phyloP scores from a whole-genome alignment of 2,113 vertebrate species.

The Arizona elegans region DNA sequence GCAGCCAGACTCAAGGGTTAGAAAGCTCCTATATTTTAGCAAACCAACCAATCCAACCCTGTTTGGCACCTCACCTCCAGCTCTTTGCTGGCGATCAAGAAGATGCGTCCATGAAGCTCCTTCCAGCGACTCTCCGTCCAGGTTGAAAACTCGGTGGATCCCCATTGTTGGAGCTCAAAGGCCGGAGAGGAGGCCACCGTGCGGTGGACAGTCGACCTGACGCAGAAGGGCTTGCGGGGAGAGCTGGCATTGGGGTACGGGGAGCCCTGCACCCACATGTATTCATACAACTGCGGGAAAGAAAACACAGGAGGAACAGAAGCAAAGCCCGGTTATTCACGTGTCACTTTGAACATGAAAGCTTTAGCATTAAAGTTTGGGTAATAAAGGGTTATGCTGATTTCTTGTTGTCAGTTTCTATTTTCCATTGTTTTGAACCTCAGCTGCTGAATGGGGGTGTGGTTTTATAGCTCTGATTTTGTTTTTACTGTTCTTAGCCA shows the following conservation, averaged over 20 bases:
- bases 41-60: accelerated
- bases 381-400: neutral
- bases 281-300: slow-evolving; percentile 76
- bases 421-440: neutral
- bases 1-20: accelerated
- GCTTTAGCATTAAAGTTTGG: neutral
- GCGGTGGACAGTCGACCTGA: slow-evolving; percentile 73
- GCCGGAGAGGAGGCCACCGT: slow-evolving; percentile 83
- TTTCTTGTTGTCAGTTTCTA: neutral
- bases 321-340: too few relatives aligned
- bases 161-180: slow-evolving; percentile 82
- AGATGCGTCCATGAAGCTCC: slow-evolving; percentile 82
- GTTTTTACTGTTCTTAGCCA: neutral
- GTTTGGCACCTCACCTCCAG: slow-evolving; percentile 78
- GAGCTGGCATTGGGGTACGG: slow-evolving; percentile 68
- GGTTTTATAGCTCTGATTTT: neutral
- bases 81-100: slow-evolving; percentile 88
- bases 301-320: neutral
- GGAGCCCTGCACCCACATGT: slow-evolving; percentile 83
- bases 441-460: neutral
- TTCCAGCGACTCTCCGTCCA: slow-evolving; percentile 98
- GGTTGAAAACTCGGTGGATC: slow-evolving; percentile 84
- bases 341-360: neutral
- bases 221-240: slow-evolving; percentile 64
- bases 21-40: neutral